Percentiles rank a stretch among this genome's conserved stretches.
Conservation (phyloP, 1,140 invertebrate species). For the Drosophila bocki region DNA sequence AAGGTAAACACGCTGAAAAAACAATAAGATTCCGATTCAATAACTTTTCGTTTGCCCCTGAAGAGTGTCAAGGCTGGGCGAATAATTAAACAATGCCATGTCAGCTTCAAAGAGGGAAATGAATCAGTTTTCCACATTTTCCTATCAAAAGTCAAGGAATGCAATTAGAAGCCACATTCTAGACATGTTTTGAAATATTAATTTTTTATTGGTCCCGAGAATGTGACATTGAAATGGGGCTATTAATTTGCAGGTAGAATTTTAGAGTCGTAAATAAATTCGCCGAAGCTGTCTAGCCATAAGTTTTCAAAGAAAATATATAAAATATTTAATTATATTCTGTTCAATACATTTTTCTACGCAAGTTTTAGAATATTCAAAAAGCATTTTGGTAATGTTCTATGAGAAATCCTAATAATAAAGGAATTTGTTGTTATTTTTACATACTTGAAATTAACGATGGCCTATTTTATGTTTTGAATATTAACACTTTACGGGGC, state of each 20-base stretch:
- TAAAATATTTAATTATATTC: neutral
- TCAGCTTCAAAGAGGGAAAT: neutral
- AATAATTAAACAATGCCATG: constrained; percentile 8
- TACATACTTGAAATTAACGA: too few species aligned
- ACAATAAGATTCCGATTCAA: constrained; percentile 32
- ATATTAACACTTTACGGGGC: neutral
- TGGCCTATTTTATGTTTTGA: neutral
- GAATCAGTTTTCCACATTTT: neutral
- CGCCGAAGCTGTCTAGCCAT: neutral
- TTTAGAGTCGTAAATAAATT: constrained; percentile 1
- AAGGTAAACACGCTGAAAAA: constrained; percentile 26
- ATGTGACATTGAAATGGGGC: constrained; percentile 13
- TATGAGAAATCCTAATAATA: neutral
- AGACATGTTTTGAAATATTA: constrained; percentile 8
- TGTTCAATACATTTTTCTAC: constrained; percentile 8
- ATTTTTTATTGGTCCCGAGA: neutral
- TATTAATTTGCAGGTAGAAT: constrained; percentile 21
- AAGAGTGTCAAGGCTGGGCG: constrained; percentile 36
- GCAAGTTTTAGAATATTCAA: neutral
- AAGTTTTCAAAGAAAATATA: neutral
- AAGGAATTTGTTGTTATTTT: neutral
- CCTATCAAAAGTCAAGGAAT: constrained; percentile 9
- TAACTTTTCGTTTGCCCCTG: constrained; percentile 24
- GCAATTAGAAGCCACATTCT: constrained; percentile 3
- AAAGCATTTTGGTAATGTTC: neutral